Conservation (phyloP, 2,113 vertebrate genomes). For the Dissostichus mawsoni region DNA sequence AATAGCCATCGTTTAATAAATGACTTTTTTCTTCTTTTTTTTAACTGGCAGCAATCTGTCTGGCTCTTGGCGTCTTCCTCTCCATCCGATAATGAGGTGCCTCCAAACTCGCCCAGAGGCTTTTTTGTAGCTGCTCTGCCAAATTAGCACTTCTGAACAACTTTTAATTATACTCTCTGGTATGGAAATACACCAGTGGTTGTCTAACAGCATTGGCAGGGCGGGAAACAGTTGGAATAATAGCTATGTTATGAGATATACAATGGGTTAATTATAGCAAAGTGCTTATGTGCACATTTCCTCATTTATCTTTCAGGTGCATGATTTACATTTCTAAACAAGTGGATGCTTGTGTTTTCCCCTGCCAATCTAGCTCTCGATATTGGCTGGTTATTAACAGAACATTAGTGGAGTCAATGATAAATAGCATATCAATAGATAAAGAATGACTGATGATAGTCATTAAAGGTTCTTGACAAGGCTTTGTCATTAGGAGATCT, state of each 20-base stretch:
- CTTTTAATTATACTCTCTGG: conserved; percentile 75
- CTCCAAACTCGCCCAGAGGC: conserved; percentile 65
- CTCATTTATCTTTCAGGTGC: conserved; percentile 6
- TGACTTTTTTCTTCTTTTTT: conserved; percentile 37
- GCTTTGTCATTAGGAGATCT: conserved; percentile 66
- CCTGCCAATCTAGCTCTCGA: background rate
- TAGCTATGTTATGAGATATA: no score
- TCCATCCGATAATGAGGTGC: conserved; percentile 73
- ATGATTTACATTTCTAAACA: background rate
- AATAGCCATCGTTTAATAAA: conserved; percentile 68
- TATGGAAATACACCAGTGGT: conserved; percentile 56
- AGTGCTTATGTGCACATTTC: conserved; percentile 26
- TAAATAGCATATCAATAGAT: conserved; percentile 64
- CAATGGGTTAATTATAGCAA: conserved; percentile 32
- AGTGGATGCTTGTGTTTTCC: background rate
- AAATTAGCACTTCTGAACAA: conserved; percentile 71
- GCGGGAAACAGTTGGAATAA: conserved; percentile 23
- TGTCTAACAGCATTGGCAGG: conserved; percentile 39
- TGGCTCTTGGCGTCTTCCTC: conserved; percentile 61
- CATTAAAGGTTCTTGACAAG: conserved; percentile 64
- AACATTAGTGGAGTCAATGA: conserved; percentile 42
- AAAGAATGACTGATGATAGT: conserved; percentile 69
- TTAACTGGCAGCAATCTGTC: conserved; percentile 67
- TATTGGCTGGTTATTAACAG: conserved; percentile 29
- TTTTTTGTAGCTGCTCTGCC: conserved; percentile 61